Conservation (phyloP, 2,797 vertebrate genomes). For the Platalea minor region DNA sequence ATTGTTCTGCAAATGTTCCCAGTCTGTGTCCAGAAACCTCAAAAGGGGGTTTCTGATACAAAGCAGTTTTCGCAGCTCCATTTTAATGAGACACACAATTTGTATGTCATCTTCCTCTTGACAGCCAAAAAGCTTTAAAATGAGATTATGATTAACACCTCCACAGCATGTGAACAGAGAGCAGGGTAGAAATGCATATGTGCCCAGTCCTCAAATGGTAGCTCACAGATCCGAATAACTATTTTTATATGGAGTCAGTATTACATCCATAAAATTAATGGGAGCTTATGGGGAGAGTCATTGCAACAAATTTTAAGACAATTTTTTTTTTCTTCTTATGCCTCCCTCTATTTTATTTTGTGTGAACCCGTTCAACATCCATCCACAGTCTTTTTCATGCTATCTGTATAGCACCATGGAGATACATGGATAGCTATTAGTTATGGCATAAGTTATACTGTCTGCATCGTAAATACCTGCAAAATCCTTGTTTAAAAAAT, state of each 20-base stretch:
- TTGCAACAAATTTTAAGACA: not conserved
- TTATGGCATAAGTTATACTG: not conserved
- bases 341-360: not conserved
- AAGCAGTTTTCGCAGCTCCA: not conserved
- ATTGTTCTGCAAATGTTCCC: not conserved
- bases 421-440: not conserved
- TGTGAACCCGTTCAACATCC: not conserved
- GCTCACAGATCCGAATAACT: not conserved
- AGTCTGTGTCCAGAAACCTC: not conserved
- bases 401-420: not conserved
- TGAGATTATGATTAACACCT: not conserved
- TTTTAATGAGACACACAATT: not conserved
- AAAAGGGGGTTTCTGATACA: not conserved
- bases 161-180: not conserved
- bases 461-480: not conserved
- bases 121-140: not conserved
- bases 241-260: not conserved
- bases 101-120: not conserved
- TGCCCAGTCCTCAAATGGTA: not conserved
- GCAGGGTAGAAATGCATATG: not conserved
- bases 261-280: not conserved
- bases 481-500: not conserved
- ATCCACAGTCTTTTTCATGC: not conserved
- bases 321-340: not conserved
- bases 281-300: not conserved